These are phyloP conservation scores for Ranitomeya imitator DNA, from an alignment of 2,113 vertebrate species.

Conservation along the genomic window DNA sequence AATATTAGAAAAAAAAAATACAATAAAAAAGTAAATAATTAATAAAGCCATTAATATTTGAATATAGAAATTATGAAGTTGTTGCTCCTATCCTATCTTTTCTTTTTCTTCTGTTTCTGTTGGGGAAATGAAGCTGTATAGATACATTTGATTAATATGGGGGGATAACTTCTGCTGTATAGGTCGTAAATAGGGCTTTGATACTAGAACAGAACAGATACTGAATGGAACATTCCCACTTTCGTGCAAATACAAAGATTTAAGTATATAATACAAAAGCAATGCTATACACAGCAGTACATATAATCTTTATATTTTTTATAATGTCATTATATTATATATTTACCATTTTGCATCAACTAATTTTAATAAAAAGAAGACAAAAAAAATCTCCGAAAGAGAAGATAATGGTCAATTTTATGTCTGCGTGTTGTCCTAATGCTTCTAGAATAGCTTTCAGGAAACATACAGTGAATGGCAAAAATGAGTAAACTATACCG, in stretches of 20 bases:
- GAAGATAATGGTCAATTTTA: background rate
- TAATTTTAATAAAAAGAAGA: background rate
- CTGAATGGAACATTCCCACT: background rate
- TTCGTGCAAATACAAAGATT: background rate
- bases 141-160: too few relatives aligned
- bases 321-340: background rate
- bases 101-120: too few relatives aligned
- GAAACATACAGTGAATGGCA: constrained; percentile 33
- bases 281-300: background rate
- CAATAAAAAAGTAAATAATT: too few relatives aligned
- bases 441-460: constrained; percentile 8
- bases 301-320: background rate
- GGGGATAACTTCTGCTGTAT: too few relatives aligned
- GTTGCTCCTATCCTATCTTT: too few relatives aligned
- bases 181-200: too few relatives aligned
- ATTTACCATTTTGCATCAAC: background rate
- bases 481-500: constrained; percentile 28
- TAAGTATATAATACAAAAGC: background rate
- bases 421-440: constrained; percentile 10
- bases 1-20: too few relatives aligned
- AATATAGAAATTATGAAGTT: too few relatives aligned
- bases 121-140: too few relatives aligned
- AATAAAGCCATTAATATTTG: too few relatives aligned
- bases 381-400: background rate
- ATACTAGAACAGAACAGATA: background rate